Evolutionary conservation across 1,140 invertebrate species (phyloP).

Genomic region (Tetramorium alpestre): DNA sequence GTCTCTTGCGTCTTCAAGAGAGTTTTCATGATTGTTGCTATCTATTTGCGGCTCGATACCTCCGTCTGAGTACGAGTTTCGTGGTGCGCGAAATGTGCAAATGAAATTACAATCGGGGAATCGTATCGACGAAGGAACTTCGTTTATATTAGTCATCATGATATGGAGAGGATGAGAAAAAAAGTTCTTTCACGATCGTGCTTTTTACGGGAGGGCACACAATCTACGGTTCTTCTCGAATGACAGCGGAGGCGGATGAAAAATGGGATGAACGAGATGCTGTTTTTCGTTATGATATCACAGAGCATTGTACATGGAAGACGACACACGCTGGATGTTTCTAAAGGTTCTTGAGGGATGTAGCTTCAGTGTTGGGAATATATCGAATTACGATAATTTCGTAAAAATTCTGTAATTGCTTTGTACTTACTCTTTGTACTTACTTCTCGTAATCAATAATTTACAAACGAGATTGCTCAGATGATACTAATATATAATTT

Average conservation of each 20-base stretch:
- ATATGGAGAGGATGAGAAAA: background rate
- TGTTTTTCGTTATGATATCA: constrained; percentile 41
- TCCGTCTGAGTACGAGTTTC: constrained; percentile 22
- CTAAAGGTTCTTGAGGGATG: background rate
- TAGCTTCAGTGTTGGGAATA: constrained; percentile 51
- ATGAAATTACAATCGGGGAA: constrained; percentile 42
- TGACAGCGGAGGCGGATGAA: constrained; percentile 43
- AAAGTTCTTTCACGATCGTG: constrained; percentile 44
- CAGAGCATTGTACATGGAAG: constrained; percentile 20
- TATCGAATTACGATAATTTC: constrained; percentile 13
- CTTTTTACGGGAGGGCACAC: constrained; percentile 52
- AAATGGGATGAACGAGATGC: constrained; percentile 50
- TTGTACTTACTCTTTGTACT: background rate
- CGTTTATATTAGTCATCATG: constrained; percentile 40
- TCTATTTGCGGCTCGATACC: constrained; percentile 35
- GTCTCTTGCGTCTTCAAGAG: background rate
- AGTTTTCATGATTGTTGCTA: background rate
- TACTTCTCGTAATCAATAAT: background rate
- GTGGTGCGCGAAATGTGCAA: constrained; percentile 52
- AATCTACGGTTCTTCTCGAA: constrained; percentile 53
- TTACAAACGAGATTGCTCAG: background rate
- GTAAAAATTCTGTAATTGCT: background rate
- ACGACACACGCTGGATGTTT: constrained; percentile 27
- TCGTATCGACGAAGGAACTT: background rate
- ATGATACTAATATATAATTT: background rate